phyloP scores from a whole-genome alignment of 2,113 vertebrate genomes.

The Nycticorax nycticorax region DNA sequence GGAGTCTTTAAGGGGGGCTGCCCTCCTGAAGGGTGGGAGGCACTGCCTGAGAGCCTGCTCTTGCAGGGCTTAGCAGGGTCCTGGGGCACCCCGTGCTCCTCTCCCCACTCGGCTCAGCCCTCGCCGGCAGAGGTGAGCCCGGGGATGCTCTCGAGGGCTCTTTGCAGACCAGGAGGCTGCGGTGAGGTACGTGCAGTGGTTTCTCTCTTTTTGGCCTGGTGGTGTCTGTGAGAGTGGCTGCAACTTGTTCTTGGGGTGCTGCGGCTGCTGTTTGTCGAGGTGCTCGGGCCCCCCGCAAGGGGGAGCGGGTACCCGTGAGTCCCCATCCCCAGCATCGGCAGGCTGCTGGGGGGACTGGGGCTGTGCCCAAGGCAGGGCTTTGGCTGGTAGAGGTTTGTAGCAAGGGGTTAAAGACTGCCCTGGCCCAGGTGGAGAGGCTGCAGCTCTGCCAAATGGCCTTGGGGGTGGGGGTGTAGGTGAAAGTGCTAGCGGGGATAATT shows the following conservation, averaged over 20 bases:
- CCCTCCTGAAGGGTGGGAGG: too few species aligned
- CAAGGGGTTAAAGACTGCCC: fast-evolving
- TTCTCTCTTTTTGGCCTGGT: not conserved
- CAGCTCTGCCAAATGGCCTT: not conserved
- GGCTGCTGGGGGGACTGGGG: not conserved
- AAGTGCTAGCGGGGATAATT: not conserved
- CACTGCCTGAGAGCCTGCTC: too few species aligned
- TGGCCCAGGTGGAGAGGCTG: not conserved
- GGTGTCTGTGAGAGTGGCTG: fast-evolving
- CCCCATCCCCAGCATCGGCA: fast-evolving
- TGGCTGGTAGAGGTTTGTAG: fast-evolving
- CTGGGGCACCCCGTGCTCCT: too few species aligned
- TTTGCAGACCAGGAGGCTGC: not conserved
- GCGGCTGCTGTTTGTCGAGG: fast-evolving
- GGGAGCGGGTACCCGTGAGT: fast-evolving
- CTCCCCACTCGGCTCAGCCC: too few species aligned
- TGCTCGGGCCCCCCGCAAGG: fast-evolving
- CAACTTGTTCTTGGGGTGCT: too few species aligned
- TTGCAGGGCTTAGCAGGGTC: fast-evolving
- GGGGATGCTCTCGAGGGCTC: not conserved
- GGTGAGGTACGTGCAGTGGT: fast-evolving
- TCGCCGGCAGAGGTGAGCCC: not conserved
- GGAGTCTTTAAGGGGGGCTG: not conserved
- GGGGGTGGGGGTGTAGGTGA: not conserved
- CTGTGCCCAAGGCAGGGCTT: fast-evolving